Percentiles rank a stretch among this genome's conserved stretches.
Evolutionary conservation across 2,797 vertebrate species (phyloP).

Genomic region (Graptemys geographica): DNA sequence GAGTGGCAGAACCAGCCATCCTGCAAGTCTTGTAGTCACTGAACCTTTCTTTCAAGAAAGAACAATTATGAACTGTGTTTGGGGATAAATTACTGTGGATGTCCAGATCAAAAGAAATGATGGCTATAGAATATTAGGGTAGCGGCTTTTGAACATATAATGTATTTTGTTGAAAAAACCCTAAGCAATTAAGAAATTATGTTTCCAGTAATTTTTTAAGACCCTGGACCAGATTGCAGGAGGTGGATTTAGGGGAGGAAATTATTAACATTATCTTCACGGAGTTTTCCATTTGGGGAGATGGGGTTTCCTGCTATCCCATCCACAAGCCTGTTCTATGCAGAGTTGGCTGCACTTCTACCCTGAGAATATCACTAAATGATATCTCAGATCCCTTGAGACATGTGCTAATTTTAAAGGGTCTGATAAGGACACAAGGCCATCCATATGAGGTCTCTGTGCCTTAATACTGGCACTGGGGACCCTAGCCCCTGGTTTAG

Average conservation of each 20-base stretch:
- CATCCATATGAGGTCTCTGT: slow-evolving; percentile 40
- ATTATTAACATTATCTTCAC: neutral
- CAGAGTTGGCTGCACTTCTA: neutral
- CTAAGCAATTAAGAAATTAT: neutral
- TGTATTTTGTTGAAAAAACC: neutral
- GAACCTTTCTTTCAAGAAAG: slow-evolving; percentile 11
- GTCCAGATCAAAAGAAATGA: neutral
- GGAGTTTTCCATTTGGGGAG: neutral
- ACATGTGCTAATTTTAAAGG: neutral
- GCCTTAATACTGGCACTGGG: slow-evolving; percentile 54
- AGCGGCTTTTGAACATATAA: neutral
- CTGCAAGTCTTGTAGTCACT: neutral
- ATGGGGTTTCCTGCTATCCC: neutral
- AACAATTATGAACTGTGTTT: neutral
- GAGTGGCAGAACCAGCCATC: neutral
- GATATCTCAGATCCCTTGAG: neutral
- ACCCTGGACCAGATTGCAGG: neutral
- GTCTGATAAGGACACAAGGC: neutral
- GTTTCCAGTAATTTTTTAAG: neutral
- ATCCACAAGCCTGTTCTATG: neutral
- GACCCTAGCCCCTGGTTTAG: slow-evolving; percentile 55
- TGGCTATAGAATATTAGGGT: neutral
- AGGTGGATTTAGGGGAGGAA: neutral
- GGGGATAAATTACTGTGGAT: neutral
- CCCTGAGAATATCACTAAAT: neutral